Conservation (phyloP, 2,113 vertebrate genomes). For the Percopsis transmontana region DNA sequence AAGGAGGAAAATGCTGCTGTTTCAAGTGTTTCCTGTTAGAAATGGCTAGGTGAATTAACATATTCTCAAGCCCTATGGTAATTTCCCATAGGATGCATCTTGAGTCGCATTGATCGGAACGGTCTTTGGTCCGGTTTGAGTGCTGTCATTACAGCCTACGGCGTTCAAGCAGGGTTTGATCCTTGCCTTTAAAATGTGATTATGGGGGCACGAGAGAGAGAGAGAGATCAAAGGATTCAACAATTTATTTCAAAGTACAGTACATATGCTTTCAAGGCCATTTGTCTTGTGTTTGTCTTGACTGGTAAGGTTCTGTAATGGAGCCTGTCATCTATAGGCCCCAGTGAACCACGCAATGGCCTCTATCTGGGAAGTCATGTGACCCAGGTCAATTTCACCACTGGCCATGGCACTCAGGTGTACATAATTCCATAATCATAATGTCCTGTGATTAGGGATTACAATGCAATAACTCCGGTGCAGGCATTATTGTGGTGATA, state of each 20-base stretch:
- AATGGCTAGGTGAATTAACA: not conserved
- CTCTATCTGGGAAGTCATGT: conserved; percentile 13
- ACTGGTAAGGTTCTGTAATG: not conserved
- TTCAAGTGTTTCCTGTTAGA: not conserved
- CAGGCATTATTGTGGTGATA: not conserved
- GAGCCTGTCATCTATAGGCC: not conserved
- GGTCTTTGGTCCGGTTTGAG: conserved; percentile 3
- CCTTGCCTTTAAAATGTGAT: conserved; percentile 2
- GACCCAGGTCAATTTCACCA: conserved; percentile 11
- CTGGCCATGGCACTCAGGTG: conserved; percentile 11
- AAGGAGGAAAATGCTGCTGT: not conserved
- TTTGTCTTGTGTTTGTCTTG: conserved; percentile 5
- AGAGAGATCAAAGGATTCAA: not conserved
- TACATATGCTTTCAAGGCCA: not conserved
- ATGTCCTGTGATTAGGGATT: conserved; percentile 22
- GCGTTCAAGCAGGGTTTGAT: conserved; percentile 14
- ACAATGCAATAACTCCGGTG: conserved; percentile 5
- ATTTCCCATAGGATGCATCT: conserved; percentile 7
- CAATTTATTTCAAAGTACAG: not conserved
- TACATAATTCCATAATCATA: conserved; percentile 20
- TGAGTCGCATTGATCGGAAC: conserved; percentile 11
- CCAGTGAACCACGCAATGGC: not conserved
- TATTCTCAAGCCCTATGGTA: not conserved
- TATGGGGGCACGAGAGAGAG: not conserved
- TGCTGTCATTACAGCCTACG: conserved; percentile 7